These are phyloP conservation scores for Baryphthengus martii DNA, from an alignment of 2,113 vertebrate genomes.

Conservation along the genomic window DNA sequence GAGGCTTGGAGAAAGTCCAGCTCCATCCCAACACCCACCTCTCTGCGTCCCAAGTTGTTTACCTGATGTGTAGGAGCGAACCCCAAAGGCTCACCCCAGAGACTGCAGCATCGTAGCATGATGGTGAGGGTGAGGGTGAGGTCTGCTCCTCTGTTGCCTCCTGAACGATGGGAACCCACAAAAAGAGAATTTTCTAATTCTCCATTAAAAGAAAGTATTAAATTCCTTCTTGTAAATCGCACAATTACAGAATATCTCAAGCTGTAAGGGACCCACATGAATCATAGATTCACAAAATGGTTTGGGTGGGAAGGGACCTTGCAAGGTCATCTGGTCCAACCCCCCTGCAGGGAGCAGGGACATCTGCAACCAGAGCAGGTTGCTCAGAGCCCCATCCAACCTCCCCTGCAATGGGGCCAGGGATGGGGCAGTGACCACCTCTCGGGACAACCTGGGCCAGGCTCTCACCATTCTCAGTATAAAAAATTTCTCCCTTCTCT, in stretches of 20 bases:
- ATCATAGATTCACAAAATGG: not conserved
- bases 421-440: not conserved
- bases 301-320: not conserved
- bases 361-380: accelerated
- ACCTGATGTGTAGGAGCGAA: not conserved
- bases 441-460: not conserved
- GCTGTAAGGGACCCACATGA: not conserved
- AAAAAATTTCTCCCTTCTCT: not conserved
- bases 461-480: accelerated
- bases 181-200: not conserved
- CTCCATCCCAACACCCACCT: not conserved
- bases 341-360: not conserved
- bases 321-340: not conserved
- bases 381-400: accelerated
- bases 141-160: not conserved
- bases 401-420: not conserved
- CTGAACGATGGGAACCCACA: not conserved
- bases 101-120: accelerated
- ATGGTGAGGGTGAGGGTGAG: not conserved
- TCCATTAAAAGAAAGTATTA: not conserved
- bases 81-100: not conserved
- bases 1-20: not conserved
- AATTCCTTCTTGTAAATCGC: not conserved
- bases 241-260: not conserved
- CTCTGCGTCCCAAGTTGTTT: not conserved